Base-by-base conservation (phyloP, 2,113 vertebrate genomes). In the Lophochroa leadbeateri region DNA sequence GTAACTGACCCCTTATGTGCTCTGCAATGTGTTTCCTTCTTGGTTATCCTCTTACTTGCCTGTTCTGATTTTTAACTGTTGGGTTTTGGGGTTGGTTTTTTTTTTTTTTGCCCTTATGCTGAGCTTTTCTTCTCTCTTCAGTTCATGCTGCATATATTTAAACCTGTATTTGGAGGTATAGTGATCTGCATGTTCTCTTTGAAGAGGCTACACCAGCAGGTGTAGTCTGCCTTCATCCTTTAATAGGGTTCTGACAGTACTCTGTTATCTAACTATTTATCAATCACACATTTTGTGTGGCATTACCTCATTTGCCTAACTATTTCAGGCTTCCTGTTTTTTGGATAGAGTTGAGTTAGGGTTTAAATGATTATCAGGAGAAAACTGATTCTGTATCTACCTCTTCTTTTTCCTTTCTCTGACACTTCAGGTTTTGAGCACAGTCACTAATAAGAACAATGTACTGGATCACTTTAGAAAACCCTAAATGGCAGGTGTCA, bases 401-500 rank as follows among this genome's bases (percentile, higher is more conserved):
- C 11, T 47, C 24, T 5, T 52, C 29, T 71, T 63, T 63, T 75
- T 25, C 27, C 12, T 82, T 90, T 90, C 61, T 57, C 6, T 49
- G 60, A 21, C 9, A 8, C 15, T 44, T 74, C 13, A 70, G 37
- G 37, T 64, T 94, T 80, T 76, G n/a, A 80, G 13, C 19, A 2
- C 3, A 65, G 29, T 21, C 5, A 3, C 53, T 64, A 35, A 28
- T 11, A 47, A 72, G 13, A 41, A 9, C 61, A 55, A 37, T 0
- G 0, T 49, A 41, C 44, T 8, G 49, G 31, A 17, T 10, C 24
- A 5, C 21, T 57, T 82, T 17, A 47, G 82, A 85, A 86, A 37
- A 49, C 10, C 8, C 41, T 57, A 29, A 53, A 20, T 29, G n/a
- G 10, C 41, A 77, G 23, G 1, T 16, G n/a, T 61, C 0, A 0